Evolutionary conservation across 2,888 invertebrate species (phyloP), one percentile per base, ranked within the genome.

Genomic region (Electrophaes corylata): DNA sequence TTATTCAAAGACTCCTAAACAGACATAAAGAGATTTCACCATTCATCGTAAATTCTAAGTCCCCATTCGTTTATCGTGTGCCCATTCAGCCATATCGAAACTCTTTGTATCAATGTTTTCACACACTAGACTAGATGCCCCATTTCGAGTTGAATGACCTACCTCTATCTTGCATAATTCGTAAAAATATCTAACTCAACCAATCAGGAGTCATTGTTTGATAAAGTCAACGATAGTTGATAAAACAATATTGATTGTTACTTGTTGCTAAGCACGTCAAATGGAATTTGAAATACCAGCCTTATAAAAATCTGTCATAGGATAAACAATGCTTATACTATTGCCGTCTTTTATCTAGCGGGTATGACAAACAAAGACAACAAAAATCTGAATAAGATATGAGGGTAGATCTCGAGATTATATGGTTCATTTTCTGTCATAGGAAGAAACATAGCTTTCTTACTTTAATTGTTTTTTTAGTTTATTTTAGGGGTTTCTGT

Each of bases 61-160:
- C 83, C 77, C 72, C 78, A 81, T 77, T 72, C 65, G 69, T 77
- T 84, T 84, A 81, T 84, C 83, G 73, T 68, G 72, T 73, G 75
- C 39, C 75, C 77, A 74, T 76, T 75, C 75, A 75, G 67, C 73
- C 75, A 75, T 81, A 82, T 83, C 81, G 71, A 69, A 57, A 41
- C 41, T 72, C 66, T 73, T 76, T 80, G 75, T 78, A 61, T 69
- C 67, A 75, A 79, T 78, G 76, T 48, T 76, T 84, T 86, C 83
- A 81, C 84, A 85, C 82, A 26, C 70, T 69, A 75, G 73, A 76
- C 76, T 71, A 66, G 69, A 68, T 76, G 76, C 67, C 75, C 73
- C 69, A 75, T 65, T 76, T 75, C 65, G 73, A 75, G 88, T 87
- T 89, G 84, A 88, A 84, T 57, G 83, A 84, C 82, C 86, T 81